Evolutionary conservation across 2,888 invertebrate species (phyloP).

Genomic region (Agrochola macilenta): DNA sequence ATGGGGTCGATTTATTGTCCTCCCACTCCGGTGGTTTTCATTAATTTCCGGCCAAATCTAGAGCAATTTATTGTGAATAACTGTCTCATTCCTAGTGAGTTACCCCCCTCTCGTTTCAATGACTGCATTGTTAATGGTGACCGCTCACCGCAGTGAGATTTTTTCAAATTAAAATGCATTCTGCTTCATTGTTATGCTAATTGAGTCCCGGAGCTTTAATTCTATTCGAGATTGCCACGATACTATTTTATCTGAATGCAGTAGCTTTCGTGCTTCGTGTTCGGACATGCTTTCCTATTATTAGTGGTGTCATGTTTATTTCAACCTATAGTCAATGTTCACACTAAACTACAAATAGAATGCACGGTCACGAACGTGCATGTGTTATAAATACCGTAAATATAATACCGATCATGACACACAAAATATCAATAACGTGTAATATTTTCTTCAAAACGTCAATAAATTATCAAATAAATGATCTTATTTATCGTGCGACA

Average conservation of each 20-base stretch:
- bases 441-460: slow-evolving; percentile 28
- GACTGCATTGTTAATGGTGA: slow-evolving; percentile 72
- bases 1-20: slow-evolving; percentile 78
- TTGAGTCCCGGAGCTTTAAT: slow-evolving; percentile 69
- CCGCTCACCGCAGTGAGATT: slow-evolving; percentile 68
- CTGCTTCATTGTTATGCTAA: slow-evolving; percentile 77
- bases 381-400: slow-evolving; percentile 29
- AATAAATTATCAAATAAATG: slow-evolving; percentile 22
- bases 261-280: slow-evolving; percentile 63
- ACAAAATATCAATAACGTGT: slow-evolving; percentile 24
- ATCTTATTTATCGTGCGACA: slow-evolving; percentile 25
- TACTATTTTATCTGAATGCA: slow-evolving; percentile 53
- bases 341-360: slow-evolving; percentile 54
- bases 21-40: slow-evolving; percentile 80
- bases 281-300: slow-evolving; percentile 61
- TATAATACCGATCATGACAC: slow-evolving; percentile 28
- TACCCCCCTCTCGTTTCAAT: slow-evolving; percentile 74
- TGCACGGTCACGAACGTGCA: slow-evolving; percentile 70
- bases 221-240: slow-evolving; percentile 60
- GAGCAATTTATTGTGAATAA: slow-evolving; percentile 78
- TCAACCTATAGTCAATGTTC: slow-evolving; percentile 40
- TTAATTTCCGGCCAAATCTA: slow-evolving; percentile 82
- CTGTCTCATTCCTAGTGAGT: slow-evolving; percentile 71
- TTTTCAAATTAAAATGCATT: slow-evolving; percentile 78
- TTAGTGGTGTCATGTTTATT: slow-evolving; percentile 61